Evolutionary conservation across 2,113 vertebrate species (phyloP).

Genomic region (Butastur rufipennis): DNA sequence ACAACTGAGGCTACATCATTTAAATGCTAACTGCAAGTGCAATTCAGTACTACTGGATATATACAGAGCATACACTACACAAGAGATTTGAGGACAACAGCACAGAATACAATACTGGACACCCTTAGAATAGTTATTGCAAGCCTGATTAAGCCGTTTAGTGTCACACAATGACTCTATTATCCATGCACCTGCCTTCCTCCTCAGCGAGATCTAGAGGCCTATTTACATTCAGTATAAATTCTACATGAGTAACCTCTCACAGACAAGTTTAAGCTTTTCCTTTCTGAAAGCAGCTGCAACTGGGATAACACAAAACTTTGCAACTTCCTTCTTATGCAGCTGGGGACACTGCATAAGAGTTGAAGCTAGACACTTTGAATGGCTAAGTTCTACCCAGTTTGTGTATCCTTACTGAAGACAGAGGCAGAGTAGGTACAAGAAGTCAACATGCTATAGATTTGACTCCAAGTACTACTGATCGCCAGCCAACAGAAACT

Average conservation of each 20-base stretch:
- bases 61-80: slow-evolving; percentile 34
- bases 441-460: not conserved
- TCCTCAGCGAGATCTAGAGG: not conserved
- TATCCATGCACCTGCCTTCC: not conserved
- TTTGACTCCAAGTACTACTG: not conserved
- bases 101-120: slow-evolving; percentile 11
- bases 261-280: not conserved
- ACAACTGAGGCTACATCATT: slow-evolving; percentile 27
- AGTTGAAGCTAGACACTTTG: not conserved
- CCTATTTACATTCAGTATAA: slow-evolving; percentile 9
- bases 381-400: not conserved
- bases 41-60: slow-evolving; percentile 28
- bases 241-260: not conserved
- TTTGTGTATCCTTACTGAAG: not conserved
- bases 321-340: not conserved
- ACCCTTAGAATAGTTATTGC: not conserved
- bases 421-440: not conserved
- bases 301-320: not conserved
- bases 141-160: not conserved
- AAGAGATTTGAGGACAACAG: slow-evolving; percentile 13
- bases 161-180: not conserved
- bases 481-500: not conserved
- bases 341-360: not conserved
- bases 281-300: slow-evolving; percentile 26
- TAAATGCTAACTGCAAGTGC: slow-evolving; percentile 51